phyloP scores from a whole-genome alignment of 2,113 vertebrate genomes.

The Petroica traversi region DNA sequence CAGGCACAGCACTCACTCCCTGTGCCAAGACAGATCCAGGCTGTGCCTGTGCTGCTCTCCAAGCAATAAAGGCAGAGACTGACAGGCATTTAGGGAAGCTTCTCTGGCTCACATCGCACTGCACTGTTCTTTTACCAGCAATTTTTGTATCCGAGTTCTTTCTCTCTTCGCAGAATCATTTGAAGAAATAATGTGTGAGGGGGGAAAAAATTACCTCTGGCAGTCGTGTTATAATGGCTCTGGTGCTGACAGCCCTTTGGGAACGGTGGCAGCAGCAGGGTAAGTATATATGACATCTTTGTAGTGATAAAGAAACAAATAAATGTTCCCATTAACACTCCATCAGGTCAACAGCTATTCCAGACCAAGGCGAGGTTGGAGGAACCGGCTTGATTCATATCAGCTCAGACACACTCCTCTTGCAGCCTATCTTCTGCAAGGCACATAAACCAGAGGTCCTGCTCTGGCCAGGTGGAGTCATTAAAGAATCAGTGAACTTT shows the following conservation, averaged over 20 bases:
- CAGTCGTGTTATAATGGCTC: conserved; percentile 63
- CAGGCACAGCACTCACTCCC: not conserved
- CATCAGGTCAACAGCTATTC: conserved; percentile 67
- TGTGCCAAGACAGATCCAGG: fast-evolving
- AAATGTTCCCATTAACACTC: conserved; percentile 72
- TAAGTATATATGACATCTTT: conserved; percentile 70
- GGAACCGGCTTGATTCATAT: conserved; percentile 48
- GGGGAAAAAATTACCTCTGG: not conserved
- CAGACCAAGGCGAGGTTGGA: conserved; percentile 15
- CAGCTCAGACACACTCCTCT: conserved; percentile 30
- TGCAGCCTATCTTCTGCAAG: conserved; percentile 40
- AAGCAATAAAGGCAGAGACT: not conserved
- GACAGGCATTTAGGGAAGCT: not conserved
- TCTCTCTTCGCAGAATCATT: conserved; percentile 17
- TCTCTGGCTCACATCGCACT: not conserved
- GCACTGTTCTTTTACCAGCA: not conserved
- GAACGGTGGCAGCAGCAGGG: conserved; percentile 56
- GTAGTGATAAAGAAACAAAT: conserved; percentile 74
- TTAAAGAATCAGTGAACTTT: conserved; percentile 61
- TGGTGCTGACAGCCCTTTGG: conserved; percentile 69
- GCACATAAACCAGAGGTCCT: conserved; percentile 51
- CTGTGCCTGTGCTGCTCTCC: not conserved
- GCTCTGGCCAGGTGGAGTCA: conserved; percentile 53
- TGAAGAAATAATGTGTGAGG: conserved; percentile 51
- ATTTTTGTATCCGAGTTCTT: not conserved